These are phyloP conservation scores for Enteromius viviparus DNA, from an alignment of 2,797 vertebrate species.

Conservation along the genomic window DNA sequence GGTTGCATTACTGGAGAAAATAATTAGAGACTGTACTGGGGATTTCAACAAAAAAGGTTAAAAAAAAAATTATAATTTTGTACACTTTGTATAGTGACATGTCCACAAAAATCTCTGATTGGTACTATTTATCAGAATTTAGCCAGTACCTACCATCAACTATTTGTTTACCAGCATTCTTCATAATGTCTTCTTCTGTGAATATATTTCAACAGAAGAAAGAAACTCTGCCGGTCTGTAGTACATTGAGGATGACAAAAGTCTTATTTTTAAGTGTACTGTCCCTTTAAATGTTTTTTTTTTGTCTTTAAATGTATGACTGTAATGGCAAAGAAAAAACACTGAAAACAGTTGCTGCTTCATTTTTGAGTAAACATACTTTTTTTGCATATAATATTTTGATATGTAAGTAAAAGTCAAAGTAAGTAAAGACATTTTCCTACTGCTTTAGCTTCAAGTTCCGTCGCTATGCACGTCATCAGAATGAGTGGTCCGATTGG, in stretches of 20 bases:
- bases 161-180: not conserved
- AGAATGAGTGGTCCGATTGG: too few species aligned
- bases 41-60: conserved; percentile 25
- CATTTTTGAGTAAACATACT: not conserved
- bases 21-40: conserved; percentile 41
- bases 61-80: not conserved
- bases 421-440: too few species aligned
- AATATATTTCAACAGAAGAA: not conserved
- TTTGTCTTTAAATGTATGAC: not conserved
- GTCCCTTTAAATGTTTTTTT: not conserved
- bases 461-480: too few species aligned
- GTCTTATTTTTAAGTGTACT: not conserved
- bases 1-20: conserved; percentile 58
- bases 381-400: not conserved
- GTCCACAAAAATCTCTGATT: not conserved
- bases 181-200: not conserved
- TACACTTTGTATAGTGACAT: conserved; percentile 7
- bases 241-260: not conserved
- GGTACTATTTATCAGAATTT: not conserved
- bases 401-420: too few species aligned
- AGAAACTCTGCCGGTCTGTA: not conserved
- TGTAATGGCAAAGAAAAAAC: not conserved
- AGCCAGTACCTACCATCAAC: not conserved
- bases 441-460: too few species aligned
- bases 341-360: not conserved